Conservation (phyloP, 1,140 invertebrate genomes). For the Diuraphis noxia region DNA sequence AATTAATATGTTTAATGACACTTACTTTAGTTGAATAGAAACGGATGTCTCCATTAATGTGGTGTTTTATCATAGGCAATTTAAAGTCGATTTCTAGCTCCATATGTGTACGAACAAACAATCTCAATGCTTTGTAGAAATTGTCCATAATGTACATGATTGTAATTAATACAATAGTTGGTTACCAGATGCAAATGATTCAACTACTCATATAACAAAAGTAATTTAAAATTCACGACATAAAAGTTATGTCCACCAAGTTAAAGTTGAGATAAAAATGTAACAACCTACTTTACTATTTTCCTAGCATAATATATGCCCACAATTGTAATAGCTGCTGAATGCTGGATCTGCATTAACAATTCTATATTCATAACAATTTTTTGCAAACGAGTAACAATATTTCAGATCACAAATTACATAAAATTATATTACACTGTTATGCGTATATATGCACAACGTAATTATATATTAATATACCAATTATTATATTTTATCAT, state of each 20-base stretch:
- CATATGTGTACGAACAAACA: background rate
- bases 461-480: too few relatives aligned
- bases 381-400: background rate
- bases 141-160: background rate
- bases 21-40: constrained; percentile 27
- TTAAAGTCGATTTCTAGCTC: background rate
- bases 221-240: background rate
- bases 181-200: background rate
- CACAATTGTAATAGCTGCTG: background rate
- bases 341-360: background rate
- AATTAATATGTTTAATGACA: background rate
- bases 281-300: background rate
- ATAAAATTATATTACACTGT: too few relatives aligned
- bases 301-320: background rate
- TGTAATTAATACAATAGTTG: too few relatives aligned
- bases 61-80: background rate
- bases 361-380: background rate
- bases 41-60: background rate
- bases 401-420: background rate
- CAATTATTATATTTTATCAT: too few relatives aligned
- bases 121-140: background rate
- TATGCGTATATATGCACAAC: too few relatives aligned
- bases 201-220: background rate
- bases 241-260: background rate
- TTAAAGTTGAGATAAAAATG: background rate